Conservation (phyloP, 2,113 vertebrate species). For the Lonchura striata region DNA sequence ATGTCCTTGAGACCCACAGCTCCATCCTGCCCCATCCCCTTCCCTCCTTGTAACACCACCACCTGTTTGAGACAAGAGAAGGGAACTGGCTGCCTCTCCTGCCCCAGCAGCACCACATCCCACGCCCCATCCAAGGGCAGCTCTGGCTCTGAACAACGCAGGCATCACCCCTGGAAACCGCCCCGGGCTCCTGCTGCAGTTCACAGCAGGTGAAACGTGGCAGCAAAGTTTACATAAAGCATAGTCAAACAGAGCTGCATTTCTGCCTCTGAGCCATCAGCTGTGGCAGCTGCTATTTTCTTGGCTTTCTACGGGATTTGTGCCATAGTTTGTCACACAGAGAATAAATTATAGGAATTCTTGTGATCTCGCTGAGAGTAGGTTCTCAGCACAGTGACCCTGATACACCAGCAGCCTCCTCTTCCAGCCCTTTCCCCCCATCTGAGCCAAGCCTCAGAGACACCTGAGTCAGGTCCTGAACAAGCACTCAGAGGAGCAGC, state of each 20-base stretch:
- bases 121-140: background rate
- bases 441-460: background rate
- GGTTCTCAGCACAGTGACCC: background rate
- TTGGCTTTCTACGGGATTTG: background rate
- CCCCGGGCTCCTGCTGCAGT: background rate
- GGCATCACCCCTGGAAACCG: background rate
- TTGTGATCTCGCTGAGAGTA: rapidly evolving
- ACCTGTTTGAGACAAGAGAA: rapidly evolving
- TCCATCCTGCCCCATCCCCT: background rate
- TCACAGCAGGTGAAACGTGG: background rate
- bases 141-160: background rate
- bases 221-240: background rate
- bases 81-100: background rate
- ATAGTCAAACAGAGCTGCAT: background rate
- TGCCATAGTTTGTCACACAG: background rate
- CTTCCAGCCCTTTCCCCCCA: background rate
- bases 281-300: background rate
- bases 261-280: background rate
- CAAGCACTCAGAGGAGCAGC: background rate
- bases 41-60: background rate
- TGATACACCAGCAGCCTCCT: background rate
- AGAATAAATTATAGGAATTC: background rate
- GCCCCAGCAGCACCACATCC: background rate
- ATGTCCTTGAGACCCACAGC: background rate
- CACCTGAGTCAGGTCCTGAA: background rate